phyloP scores from a whole-genome alignment of 2,888 invertebrate species.

The Agonopterix arenella region DNA sequence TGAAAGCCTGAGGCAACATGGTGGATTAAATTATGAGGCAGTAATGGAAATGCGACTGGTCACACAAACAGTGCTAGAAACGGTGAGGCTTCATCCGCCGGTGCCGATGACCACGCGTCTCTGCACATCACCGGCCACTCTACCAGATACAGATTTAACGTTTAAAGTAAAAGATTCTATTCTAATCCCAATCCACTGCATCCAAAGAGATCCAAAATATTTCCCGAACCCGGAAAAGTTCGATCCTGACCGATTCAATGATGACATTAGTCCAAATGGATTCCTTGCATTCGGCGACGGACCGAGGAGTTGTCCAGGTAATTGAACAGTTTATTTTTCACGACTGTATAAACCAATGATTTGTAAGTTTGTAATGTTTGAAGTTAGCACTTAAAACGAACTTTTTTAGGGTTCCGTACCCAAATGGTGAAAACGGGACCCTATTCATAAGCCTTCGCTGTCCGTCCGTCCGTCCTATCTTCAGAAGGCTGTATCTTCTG shows the following conservation, averaged over 20 bases:
- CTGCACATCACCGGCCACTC: constrained; percentile 52
- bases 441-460: too few species aligned
- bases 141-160: constrained; percentile 42
- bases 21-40: constrained; percentile 57
- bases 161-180: constrained; percentile 51
- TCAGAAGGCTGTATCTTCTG: too few species aligned
- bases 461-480: too few species aligned
- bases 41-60: constrained; percentile 53
- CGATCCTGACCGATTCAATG: constrained; percentile 55
- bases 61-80: constrained; percentile 47
- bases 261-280: constrained; percentile 45
- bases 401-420: background rate
- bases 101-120: constrained; percentile 62
- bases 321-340: constrained; percentile 7
- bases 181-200: constrained; percentile 57
- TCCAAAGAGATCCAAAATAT: constrained; percentile 54
- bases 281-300: constrained; percentile 67
- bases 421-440: too few species aligned
- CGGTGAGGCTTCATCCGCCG: constrained; percentile 60
- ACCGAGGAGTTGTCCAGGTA: constrained; percentile 66
- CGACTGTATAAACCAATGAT: background rate
- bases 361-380: background rate
- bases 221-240: constrained; percentile 62
- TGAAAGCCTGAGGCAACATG: constrained; percentile 41
- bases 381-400: background rate